A percentile compares a stretch with the other conserved stretches of the same genome.
These are phyloP conservation scores for Tapirus terrestris DNA, from an alignment of 2,113 vertebrate genomes.

Conservation along the genomic window DNA sequence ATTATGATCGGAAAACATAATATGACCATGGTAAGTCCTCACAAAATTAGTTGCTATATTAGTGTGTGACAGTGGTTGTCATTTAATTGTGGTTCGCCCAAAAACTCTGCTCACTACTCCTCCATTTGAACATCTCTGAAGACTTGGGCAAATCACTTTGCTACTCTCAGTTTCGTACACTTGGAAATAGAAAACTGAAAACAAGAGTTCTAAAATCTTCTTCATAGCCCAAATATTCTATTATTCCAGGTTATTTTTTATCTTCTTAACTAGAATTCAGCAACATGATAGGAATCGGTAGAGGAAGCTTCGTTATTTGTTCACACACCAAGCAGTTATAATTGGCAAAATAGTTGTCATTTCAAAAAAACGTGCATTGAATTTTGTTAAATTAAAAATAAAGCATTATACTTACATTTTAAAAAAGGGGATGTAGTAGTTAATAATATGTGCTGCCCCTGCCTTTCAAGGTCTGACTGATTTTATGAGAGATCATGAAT, in stretches of 20 bases:
- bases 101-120: background rate
- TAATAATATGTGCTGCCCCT: background rate
- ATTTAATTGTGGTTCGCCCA: background rate
- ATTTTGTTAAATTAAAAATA: conserved; percentile 46
- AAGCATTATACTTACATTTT: background rate
- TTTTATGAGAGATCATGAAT: conserved; percentile 21
- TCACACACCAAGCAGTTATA: background rate
- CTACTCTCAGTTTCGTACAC: background rate
- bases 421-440: background rate
- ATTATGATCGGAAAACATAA: background rate
- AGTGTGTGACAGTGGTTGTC: background rate
- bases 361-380: background rate
- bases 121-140: background rate
- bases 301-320: background rate
- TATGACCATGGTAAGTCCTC: background rate
- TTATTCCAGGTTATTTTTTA: background rate
- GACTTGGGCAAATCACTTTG: background rate
- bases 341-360: conserved; percentile 8
- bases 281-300: background rate
- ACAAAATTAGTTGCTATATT: background rate
- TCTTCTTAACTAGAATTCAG: conserved; percentile 20
- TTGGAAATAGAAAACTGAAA: conserved; percentile 39
- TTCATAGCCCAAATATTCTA: background rate
- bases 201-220: background rate
- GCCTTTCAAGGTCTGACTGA: background rate